Conservation (phyloP, 1,140 invertebrate genomes). For the Anoplophora glabripennis region DNA sequence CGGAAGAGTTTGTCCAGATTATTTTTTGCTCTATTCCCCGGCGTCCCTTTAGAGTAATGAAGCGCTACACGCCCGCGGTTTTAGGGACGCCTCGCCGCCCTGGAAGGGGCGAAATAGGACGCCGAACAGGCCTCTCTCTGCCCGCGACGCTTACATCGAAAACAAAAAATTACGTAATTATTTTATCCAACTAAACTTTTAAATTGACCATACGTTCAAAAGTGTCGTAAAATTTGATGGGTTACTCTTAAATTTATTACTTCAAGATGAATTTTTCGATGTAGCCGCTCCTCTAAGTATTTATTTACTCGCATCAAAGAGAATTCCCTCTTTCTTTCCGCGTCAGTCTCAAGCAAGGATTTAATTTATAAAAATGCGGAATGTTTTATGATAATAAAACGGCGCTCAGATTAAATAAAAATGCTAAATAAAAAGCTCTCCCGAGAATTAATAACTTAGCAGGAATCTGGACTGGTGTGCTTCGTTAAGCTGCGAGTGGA, state of each 20-base stretch:
- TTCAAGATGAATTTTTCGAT: too few species aligned
- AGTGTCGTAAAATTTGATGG: too few species aligned
- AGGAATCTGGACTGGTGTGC: constrained; percentile 14
- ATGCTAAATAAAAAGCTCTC: constrained; percentile 46
- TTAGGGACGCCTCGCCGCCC: constrained; percentile 19
- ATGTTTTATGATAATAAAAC: constrained; percentile 47
- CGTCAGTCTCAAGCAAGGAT: constrained; percentile 27
- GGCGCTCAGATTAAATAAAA: constrained; percentile 47
- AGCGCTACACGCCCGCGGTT: constrained; percentile 30
- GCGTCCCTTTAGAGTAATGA: constrained; percentile 44
- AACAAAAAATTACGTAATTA: too few species aligned
- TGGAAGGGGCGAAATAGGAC: not conserved
- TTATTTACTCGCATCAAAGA: constrained; percentile 39
- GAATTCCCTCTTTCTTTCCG: constrained; percentile 15
- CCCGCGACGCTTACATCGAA: too few species aligned
- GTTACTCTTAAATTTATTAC: too few species aligned
- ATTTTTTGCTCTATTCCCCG: constrained; percentile 43
- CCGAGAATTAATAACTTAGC: constrained; percentile 43
- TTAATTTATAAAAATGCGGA: constrained; percentile 47
- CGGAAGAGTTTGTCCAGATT: constrained; percentile 42
- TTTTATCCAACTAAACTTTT: too few species aligned
- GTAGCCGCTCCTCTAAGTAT: constrained; percentile 23
- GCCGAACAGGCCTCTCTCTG: too few species aligned
- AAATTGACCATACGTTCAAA: too few species aligned
- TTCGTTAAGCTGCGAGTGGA: constrained; percentile 21